Conservation (phyloP, 2,113 vertebrate species). For the Eolophus roseicapilla region DNA sequence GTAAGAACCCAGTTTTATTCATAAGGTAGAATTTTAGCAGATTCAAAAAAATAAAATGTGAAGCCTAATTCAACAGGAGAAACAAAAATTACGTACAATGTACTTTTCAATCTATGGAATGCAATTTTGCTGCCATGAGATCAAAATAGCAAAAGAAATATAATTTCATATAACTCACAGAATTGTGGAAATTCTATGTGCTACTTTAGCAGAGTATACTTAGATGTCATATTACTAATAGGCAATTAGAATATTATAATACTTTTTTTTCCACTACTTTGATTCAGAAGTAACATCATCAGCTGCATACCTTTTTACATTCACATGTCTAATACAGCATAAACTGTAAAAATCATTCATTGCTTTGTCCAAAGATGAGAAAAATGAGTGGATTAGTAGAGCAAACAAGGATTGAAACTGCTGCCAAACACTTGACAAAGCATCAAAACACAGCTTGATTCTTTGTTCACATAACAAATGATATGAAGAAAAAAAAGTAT, state of each 20-base stretch:
- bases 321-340: not conserved
- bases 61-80: not conserved
- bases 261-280: not conserved
- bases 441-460: conserved; percentile 15
- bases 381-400: not conserved
- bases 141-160: conserved; percentile 28
- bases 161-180: not conserved
- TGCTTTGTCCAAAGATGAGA: not conserved
- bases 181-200: not conserved
- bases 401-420: not conserved
- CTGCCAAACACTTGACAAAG: conserved; percentile 4
- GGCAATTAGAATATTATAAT: not conserved
- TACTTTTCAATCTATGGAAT: conserved; percentile 12
- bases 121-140: conserved; percentile 6
- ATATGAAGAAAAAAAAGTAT: not conserved
- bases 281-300: not conserved
- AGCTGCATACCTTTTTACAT: not conserved
- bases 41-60: not conserved
- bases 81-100: conserved; percentile 28
- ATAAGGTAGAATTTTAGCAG: not conserved
- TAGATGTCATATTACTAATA: not conserved
- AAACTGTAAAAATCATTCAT: not conserved
- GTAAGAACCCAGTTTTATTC: not conserved
- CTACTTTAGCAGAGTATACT: not conserved
- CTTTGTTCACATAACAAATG: conserved; percentile 1